Base-by-base conservation (phyloP, 2,888 invertebrate genomes). In the Galerucella nymphaeae region DNA sequence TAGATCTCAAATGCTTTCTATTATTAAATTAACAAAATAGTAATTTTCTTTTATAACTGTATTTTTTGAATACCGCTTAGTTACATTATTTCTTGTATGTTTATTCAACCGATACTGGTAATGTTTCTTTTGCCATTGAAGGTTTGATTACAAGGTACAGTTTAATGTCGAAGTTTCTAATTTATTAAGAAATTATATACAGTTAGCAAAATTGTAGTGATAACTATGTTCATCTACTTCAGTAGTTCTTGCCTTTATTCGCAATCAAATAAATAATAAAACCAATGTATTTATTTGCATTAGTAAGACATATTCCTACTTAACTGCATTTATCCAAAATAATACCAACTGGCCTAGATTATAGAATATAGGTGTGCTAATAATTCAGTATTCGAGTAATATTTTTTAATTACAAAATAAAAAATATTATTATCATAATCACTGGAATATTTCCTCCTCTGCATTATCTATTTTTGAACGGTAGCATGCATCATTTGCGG, bases 81-180 rank as follows among this genome's bases (percentile, higher is more conserved):
- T 53, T 53, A 23, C 20, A n/a, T n/a, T n/a, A 23, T 23, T 57
- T 57, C 11, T 58, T 58, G n/a, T 10, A 58, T 58, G 23, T 14
- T 58, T 58, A 58, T 58, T 58, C 30, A 58, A 53, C 53, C 53
- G 53, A 53, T 30, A 30, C 14, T 30, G 23, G 58, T 58, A 13
- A 58, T 58, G 23, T 30, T 58, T 58, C 58, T 30, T 30, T 58
- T 30, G 23, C 30, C 55, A 57, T 57, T 57, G 20, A 57, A 57
- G 55, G 55, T 63, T 63, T 30, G 11, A 63, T 63, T 63, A 20
- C 53, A 53, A 53, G 53, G 53, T 53, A 53, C 53, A 53, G 10
- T 16, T 53, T 53, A 53, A 53, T 18, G 16, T 53, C 16, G 18
- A 10, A 9, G 53, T 53, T 53, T 53, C 53, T 53, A 53, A 53